phyloP scores from a whole-genome alignment of 2,113 vertebrate species.

The Elephantulus edwardii region DNA sequence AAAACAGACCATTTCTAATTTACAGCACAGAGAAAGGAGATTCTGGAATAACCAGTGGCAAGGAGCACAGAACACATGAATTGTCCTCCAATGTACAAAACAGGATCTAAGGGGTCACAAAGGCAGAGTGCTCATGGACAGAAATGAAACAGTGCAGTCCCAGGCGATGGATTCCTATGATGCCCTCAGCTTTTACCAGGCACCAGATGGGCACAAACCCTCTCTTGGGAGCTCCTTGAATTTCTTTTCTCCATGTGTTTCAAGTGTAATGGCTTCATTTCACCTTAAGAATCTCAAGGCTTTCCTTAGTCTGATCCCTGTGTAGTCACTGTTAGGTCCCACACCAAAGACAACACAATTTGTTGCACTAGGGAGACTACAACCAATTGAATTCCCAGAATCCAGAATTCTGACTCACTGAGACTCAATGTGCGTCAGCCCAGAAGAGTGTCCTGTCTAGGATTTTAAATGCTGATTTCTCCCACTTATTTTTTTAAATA shows the following conservation, averaged over 20 bases:
- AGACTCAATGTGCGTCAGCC: neutral
- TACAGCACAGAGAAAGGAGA: constrained; percentile 62
- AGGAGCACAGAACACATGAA: constrained; percentile 43
- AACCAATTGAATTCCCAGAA: neutral
- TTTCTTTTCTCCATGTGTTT: neutral
- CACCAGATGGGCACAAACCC: constrained; percentile 24
- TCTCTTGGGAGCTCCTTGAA: neutral
- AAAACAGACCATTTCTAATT: constrained; percentile 78
- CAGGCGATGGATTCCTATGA: neutral
- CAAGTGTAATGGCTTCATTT: neutral
- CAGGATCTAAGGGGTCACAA: constrained; percentile 74
- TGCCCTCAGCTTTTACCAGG: neutral
- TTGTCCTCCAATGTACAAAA: constrained; percentile 51
- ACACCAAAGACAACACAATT: neutral
- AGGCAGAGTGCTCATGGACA: constrained; percentile 50
- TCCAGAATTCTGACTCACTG: neutral
- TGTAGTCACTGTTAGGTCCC: neutral
- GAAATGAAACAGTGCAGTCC: neutral
- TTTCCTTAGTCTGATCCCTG: neutral
- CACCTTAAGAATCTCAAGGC: neutral
- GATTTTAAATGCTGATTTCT: neutral
- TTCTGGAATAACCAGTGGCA: constrained; percentile 34
- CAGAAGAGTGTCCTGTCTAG: neutral
- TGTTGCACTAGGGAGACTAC: neutral
- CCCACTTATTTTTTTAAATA: neutral